Conservation (phyloP, 2,113 vertebrate species). For the Calidris pugnax region DNA sequence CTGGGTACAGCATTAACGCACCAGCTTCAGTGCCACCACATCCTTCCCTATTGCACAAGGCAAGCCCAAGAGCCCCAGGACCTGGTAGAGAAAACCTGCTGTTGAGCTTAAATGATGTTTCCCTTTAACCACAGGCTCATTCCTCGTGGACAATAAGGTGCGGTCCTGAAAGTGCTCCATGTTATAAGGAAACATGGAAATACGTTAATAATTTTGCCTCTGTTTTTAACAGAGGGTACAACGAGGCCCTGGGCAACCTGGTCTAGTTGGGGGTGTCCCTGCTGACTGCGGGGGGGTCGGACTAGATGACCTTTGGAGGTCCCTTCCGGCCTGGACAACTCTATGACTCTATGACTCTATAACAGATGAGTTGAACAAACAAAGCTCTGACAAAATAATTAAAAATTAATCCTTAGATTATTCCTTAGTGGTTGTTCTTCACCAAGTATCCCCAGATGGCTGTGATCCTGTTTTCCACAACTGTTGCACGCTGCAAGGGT, state of each 20-base stretch:
- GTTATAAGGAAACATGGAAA: not conserved
- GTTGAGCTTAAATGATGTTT: not conserved
- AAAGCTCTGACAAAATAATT: not conserved
- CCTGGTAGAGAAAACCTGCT: not conserved
- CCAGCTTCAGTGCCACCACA: accelerated
- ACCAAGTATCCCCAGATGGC: not conserved
- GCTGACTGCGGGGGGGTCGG: no score
- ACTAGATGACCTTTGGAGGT: no score
- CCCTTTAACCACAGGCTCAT: not conserved
- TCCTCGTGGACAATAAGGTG: not conserved
- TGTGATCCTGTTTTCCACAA: not conserved
- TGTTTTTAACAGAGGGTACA: no score
- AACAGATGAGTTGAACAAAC: not conserved
- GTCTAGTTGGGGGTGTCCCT: no score
- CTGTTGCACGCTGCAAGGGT: not conserved
- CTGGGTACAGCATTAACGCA: not conserved
- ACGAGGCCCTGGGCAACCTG: no score
- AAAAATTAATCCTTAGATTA: not conserved
- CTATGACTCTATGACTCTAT: no score
- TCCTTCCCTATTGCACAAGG: not conserved
- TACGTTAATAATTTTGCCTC: not conserved
- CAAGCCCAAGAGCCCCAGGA: not conserved
- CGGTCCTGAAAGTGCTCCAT: not conserved
- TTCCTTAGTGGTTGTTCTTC: not conserved
- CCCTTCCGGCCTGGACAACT: no score